Evolutionary conservation across 1,140 invertebrate species (phyloP), one percentile per base, ranked within the genome.

Genomic region (Macrotrachela quadricornifera): DNA sequence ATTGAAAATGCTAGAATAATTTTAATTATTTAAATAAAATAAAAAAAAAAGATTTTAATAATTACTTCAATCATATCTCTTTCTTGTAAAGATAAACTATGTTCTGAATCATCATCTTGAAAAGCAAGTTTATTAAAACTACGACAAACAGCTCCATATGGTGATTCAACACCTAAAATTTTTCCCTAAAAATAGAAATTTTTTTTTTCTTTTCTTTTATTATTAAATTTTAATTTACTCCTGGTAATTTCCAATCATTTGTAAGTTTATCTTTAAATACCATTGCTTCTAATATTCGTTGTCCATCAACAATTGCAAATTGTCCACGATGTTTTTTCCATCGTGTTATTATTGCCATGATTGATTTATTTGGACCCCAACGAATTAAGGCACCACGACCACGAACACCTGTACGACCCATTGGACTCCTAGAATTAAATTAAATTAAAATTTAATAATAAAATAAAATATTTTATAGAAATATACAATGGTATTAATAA

Each of bases 351-450:
- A 72, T 62, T 1, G 67, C 59, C 21, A 64, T 59, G 18, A 72
- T 66, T 37, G 63, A 61, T 59, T 73, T 71, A 58, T 73, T 73
- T n/a, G 72, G 72, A 36, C 72, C 71, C 65, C 70, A 73, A 6
- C 68, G 60, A 56, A 62, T 66, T 46, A 73, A 53, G 12, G 57
- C 58, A 10, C 72, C 72, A 56, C 66, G 61, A 3, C 72, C 72
- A 50, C 67, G 53, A 1, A 73, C 51, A 13, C 72, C 72, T 36
- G 72, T 73, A 53, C 72, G 56, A 40, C 72, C 72, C 58, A 66
- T 64, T 11, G 71, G 70, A 59, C 73, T 73, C 15, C 51, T 30
- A 1, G 45, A 44, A 41, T 18, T 46, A 16, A 44, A 44, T n/a
- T n/a, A 11, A 53, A 18, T 4, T 4, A 30, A 30, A 30, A 30